Evolutionary conservation across 2,888 invertebrate species (phyloP), one percentile per base, ranked within the genome.

Genomic region (Digitonthophagus gazella): DNA sequence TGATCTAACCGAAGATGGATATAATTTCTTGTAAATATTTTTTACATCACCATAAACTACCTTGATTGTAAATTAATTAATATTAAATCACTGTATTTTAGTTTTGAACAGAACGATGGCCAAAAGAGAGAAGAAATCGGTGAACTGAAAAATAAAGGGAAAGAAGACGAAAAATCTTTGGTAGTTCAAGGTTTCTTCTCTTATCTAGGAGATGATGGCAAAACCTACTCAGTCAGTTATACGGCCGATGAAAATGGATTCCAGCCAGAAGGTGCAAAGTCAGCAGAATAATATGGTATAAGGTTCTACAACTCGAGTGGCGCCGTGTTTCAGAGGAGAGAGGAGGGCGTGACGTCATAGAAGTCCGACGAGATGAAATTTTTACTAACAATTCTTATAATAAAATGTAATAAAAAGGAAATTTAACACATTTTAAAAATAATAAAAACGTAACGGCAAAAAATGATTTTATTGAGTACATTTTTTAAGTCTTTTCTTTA

Each of bases 231-330:
- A 58, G 78, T 86, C 2, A 81, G 76, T 65, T 87, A 85, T 74
- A 81, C 81, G 1, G 86, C 87, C 68, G 86, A 86, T 75, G 85
- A 86, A 75, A 84, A 85, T 72, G 86, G 86, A 71, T 86, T 83
- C 80, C 85, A 85, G 77, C 85, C 86, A 0, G 74, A 75, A 70
- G 80, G 78, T 16, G 78, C n/a, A n/a, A n/a, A n/a, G n/a, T n/a
- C n/a, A n/a, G n/a, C n/a, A n/a, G n/a, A n/a, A n/a, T n/a, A n/a
- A n/a, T n/a, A n/a, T n/a, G n/a, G n/a, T n/a, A n/a, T n/a, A n/a
- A n/a, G n/a, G n/a, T n/a, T n/a, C n/a, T n/a, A n/a, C n/a, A n/a
- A n/a, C n/a, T n/a, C n/a, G n/a, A n/a, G n/a, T n/a, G n/a, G n/a
- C n/a, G n/a, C n/a, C n/a, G n/a, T n/a, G n/a, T n/a, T n/a, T n/a